These are phyloP conservation scores for Tiphia femorata DNA, from an alignment of 2,888 invertebrate species.

Conservation along the genomic window DNA sequence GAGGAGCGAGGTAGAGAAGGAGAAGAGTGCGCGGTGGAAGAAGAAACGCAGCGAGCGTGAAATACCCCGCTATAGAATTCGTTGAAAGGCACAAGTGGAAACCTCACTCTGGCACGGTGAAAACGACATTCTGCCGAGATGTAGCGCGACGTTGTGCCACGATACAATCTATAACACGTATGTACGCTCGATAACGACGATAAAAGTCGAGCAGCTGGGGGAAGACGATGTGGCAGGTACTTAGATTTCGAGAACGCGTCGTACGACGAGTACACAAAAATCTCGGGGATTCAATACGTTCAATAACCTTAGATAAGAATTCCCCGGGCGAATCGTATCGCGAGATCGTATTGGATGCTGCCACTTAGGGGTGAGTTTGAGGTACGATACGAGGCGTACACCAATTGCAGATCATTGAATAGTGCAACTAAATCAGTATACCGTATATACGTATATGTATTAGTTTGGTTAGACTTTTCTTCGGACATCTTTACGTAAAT, in stretches of 20 bases:
- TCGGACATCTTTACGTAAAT: too few relatives aligned
- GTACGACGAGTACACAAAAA: slow-evolving; percentile 14
- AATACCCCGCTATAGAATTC: slow-evolving; percentile 40
- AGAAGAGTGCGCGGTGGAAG: not conserved
- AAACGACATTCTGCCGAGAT: slow-evolving; percentile 50
- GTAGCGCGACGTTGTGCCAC: slow-evolving; percentile 35
- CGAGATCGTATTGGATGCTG: too few relatives aligned
- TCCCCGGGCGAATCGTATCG: too few relatives aligned
- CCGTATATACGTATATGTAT: too few relatives aligned
- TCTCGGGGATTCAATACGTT: not conserved
- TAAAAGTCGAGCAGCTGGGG: slow-evolving; percentile 43
- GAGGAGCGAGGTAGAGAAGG: not conserved
- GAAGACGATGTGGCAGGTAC: slow-evolving; percentile 29
- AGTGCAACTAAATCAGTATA: too few relatives aligned
- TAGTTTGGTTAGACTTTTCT: too few relatives aligned
- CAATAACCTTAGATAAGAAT: slow-evolving; percentile 18
- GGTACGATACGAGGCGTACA: too few relatives aligned
- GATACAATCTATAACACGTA: slow-evolving; percentile 48
- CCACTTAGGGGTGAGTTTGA: too few relatives aligned
- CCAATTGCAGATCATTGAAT: too few relatives aligned
- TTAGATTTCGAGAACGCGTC: slow-evolving; percentile 17
- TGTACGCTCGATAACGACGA: slow-evolving; percentile 42
- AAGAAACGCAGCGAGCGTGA: slow-evolving; percentile 26
- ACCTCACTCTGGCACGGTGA: slow-evolving; percentile 44
- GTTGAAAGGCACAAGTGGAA: slow-evolving; percentile 51